Percentiles rank a stretch among this genome's conserved stretches.
Evolutionary conservation across 2,113 vertebrate species (phyloP).

Genomic region (Tenebrosternarchus preto): DNA sequence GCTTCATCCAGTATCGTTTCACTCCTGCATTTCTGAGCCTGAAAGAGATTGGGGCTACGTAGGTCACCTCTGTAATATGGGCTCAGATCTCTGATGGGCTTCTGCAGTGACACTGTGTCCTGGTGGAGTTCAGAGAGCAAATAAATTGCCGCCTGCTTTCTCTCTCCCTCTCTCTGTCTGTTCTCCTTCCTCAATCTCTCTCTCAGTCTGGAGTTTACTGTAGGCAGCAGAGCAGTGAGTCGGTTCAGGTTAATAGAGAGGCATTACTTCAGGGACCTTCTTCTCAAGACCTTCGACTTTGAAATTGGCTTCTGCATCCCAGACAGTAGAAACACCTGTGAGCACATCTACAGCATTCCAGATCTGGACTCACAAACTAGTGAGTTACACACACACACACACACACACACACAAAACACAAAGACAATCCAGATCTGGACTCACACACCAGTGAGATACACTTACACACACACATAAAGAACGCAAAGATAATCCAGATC

Average conservation of each 20-base stretch:
- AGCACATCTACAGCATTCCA: slow-evolving; percentile 72
- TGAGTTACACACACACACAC: slow-evolving; percentile 35
- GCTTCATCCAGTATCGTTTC: slow-evolving; percentile 69
- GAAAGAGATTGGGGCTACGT: slow-evolving; percentile 70
- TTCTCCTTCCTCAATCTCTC: not conserved
- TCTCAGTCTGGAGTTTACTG: slow-evolving; percentile 69
- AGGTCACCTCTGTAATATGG: slow-evolving; percentile 37
- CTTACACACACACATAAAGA: not conserved
- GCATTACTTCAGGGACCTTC: slow-evolving; percentile 68
- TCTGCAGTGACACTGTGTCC: too few species aligned
- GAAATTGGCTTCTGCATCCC: slow-evolving; percentile 74
- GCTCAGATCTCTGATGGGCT: too few species aligned
- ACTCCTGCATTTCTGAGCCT: slow-evolving; percentile 64
- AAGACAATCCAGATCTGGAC: not conserved
- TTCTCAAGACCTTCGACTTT: slow-evolving; percentile 73
- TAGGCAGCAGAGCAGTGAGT: slow-evolving; percentile 65
- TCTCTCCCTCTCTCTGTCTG: not conserved
- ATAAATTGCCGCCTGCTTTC: too few species aligned
- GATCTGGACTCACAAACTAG: slow-evolving; percentile 63
- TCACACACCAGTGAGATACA: not conserved
- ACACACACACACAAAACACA: too few species aligned
- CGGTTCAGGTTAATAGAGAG: slow-evolving; percentile 69
- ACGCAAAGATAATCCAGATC: not conserved
- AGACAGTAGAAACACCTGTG: slow-evolving; percentile 71
- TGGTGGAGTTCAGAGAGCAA: too few species aligned